Percentiles rank a stretch among this genome's conserved stretches.
Evolutionary conservation across 2,888 invertebrate genomes (phyloP).

Genomic region (Eilema depressum): DNA sequence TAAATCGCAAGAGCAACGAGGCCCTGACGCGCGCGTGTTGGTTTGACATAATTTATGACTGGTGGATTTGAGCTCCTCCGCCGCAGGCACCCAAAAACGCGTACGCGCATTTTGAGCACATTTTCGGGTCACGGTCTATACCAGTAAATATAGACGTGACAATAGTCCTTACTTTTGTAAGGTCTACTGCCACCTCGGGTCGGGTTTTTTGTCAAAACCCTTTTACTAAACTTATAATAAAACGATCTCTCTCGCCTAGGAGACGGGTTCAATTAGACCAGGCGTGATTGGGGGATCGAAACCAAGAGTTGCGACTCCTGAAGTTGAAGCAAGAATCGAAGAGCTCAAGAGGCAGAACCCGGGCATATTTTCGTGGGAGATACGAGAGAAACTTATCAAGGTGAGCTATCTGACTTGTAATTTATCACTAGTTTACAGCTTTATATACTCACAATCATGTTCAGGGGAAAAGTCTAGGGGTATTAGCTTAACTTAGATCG

Average conservation of each 20-base stretch:
- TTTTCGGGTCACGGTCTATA: too few species aligned
- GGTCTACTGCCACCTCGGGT: too few species aligned
- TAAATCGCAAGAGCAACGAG: too few species aligned
- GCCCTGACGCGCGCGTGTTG: too few species aligned
- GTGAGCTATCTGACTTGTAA: slow-evolving; percentile 68
- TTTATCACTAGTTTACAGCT: neutral
- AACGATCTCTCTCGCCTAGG: slow-evolving; percentile 83
- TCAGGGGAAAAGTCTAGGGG: neutral
- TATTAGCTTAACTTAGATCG: neutral
- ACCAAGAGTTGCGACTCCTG: slow-evolving; percentile 96
- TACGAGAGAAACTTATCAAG: slow-evolving; percentile 96
- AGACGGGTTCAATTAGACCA: slow-evolving; percentile 97
- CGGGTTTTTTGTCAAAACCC: neutral
- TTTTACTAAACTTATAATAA: slow-evolving; percentile 35
- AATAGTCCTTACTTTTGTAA: neutral
- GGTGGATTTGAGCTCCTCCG: too few species aligned
- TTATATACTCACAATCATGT: neutral
- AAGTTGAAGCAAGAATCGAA: slow-evolving; percentile 96
- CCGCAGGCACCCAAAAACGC: too few species aligned
- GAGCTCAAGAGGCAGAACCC: slow-evolving; percentile 96
- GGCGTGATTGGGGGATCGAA: slow-evolving; percentile 98
- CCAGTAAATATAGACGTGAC: neutral
- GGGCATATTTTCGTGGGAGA: slow-evolving; percentile 98
- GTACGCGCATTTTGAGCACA: too few species aligned
- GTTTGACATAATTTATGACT: too few species aligned